Conservation (phyloP, 2,113 vertebrate genomes). For the Pseudopipra pipra region DNA sequence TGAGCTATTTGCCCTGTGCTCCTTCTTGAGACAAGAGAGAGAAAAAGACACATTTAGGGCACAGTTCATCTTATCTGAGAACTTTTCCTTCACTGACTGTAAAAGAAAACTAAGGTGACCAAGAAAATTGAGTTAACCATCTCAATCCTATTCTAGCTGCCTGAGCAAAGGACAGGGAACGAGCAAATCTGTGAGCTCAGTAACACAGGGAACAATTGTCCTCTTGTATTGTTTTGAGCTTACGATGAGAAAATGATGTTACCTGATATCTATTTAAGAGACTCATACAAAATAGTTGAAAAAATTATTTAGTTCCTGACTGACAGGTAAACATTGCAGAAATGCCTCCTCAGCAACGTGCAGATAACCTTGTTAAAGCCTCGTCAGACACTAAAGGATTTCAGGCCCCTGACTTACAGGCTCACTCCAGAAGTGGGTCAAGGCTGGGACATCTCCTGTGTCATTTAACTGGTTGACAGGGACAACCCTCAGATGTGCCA, state of each 20-base stretch:
- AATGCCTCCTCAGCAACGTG: slow-evolving; percentile 10
- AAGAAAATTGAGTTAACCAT: not conserved
- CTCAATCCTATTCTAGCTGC: not conserved
- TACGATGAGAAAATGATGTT: not conserved
- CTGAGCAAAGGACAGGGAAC: not conserved
- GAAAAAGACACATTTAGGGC: not conserved
- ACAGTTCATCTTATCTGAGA: not conserved
- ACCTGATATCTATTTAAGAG: not conserved
- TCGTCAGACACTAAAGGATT: slow-evolving; percentile 36
- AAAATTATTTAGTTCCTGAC: not conserved
- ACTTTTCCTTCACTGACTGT: not conserved
- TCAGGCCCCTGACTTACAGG: slow-evolving; percentile 23
- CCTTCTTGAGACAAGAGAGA: not conserved
- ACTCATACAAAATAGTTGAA: not conserved
- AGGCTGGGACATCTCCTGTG: slow-evolving; percentile 12
- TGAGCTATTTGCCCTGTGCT: not conserved
- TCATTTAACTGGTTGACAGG: slow-evolving; percentile 21
- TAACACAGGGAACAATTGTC: not conserved
- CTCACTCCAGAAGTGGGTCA: slow-evolving; percentile 31
- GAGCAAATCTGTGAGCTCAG: not conserved
- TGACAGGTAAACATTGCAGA: not conserved
- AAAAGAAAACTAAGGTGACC: not conserved
- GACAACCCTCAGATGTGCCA: not conserved
- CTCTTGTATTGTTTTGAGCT: not conserved
- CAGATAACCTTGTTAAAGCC: slow-evolving; percentile 5